A percentile compares a stretch with the other conserved stretches of the same genome.
These are phyloP conservation scores for Caenorhabditis auriculariae DNA, from an alignment of 2,888 invertebrate species.

Conservation along the genomic window DNA sequence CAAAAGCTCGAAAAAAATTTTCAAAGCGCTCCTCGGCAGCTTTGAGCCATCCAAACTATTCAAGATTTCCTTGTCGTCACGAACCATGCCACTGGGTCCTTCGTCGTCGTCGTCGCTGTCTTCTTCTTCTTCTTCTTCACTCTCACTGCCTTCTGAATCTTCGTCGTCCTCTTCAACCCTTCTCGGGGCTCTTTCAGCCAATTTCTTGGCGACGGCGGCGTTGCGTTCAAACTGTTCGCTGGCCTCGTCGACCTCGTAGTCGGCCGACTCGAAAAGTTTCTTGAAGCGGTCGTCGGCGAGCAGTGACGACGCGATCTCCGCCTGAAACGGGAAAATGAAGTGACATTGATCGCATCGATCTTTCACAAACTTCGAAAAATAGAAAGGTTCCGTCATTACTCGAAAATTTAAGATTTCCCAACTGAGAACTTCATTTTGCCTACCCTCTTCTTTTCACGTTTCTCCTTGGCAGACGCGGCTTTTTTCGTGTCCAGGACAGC, in stretches of 20 bases:
- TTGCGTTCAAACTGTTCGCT: conserved; percentile 27
- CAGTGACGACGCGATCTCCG: conserved; percentile 68
- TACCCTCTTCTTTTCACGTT: conserved; percentile 20
- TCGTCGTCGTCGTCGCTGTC: conserved; percentile 22
- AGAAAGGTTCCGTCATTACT: too few relatives aligned
- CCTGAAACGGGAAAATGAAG: conserved; percentile 19
- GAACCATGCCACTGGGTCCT: too few relatives aligned
- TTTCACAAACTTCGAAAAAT: neutral
- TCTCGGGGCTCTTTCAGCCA: conserved; percentile 11
- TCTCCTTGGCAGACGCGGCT: conserved; percentile 35
- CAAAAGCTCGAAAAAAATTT: neutral
- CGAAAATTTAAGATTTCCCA: too few relatives aligned
- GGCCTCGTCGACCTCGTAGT: conserved; percentile 68
- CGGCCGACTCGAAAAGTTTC: conserved; percentile 83
- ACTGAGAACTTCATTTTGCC: conserved; percentile 47
- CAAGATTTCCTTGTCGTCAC: too few relatives aligned
- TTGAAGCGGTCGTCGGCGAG: conserved; percentile 86
- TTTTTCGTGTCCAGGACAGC: conserved; percentile 17
- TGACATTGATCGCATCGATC: neutral
- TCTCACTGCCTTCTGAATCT: too few relatives aligned
- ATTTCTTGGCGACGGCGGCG: conserved; percentile 11
- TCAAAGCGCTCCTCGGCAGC: neutral
- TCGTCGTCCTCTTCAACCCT: conserved; percentile 17
- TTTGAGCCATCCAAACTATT: conserved; percentile 12
- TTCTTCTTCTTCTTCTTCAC: conserved; percentile 23